Conservation (phyloP, 2,888 invertebrate genomes). For the Catocala fraxini region DNA sequence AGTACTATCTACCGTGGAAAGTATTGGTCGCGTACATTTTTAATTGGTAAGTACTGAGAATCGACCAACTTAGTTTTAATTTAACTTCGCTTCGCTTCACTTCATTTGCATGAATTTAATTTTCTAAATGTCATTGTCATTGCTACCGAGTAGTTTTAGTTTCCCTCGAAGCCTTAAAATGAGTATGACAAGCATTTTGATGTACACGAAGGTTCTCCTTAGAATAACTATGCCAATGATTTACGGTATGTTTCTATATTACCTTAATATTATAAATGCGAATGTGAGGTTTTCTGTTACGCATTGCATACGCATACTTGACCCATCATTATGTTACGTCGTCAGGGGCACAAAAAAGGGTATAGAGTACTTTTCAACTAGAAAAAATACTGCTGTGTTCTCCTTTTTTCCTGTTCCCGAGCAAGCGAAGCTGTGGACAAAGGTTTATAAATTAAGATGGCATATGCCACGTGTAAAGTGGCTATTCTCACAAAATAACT, state of each 20-base stretch:
- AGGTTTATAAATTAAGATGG: too few relatives aligned
- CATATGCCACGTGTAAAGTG: too few relatives aligned
- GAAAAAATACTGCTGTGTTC: too few relatives aligned
- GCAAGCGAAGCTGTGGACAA: too few relatives aligned
- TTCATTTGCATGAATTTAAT: slow-evolving; percentile 45
- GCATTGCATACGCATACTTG: too few relatives aligned
- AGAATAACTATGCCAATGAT: slow-evolving; percentile 9
- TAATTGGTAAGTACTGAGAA: slow-evolving; percentile 58
- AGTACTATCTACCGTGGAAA: slow-evolving; percentile 58
- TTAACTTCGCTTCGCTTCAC: not conserved
- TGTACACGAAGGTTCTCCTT: slow-evolving; percentile 1
- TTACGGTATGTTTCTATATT: not conserved
- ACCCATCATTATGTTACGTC: too few relatives aligned
- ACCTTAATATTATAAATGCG: too few relatives aligned
- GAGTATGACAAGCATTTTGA: slow-evolving; percentile 27
- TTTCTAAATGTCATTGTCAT: slow-evolving; percentile 19
- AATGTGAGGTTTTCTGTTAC: too few relatives aligned
- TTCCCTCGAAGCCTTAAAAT: slow-evolving; percentile 27
- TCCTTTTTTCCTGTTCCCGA: too few relatives aligned
- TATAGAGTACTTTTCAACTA: too few relatives aligned
- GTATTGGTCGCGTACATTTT: slow-evolving; percentile 64
- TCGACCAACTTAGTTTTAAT: slow-evolving; percentile 18
- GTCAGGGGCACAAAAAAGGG: too few relatives aligned
- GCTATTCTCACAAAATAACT: too few relatives aligned
- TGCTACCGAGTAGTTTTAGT: slow-evolving; percentile 22